Percentiles rank a stretch among this genome's conserved stretches.
Evolutionary conservation across 2,797 vertebrate species (phyloP).

Genomic region (Nothura maculosa): DNA sequence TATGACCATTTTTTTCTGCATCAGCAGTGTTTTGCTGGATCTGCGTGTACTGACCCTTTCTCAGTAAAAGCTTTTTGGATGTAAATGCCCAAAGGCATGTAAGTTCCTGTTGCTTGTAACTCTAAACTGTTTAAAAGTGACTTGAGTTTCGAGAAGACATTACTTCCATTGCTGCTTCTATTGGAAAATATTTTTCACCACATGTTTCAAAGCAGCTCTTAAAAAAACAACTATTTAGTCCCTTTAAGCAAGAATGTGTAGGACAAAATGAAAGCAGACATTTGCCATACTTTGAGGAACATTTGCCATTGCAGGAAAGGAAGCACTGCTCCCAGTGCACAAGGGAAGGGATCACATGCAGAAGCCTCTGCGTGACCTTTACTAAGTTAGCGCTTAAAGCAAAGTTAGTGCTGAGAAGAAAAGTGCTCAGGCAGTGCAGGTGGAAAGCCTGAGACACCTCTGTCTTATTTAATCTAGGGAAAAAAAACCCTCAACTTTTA

Average conservation of each 20-base stretch:
- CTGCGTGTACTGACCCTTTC: background rate
- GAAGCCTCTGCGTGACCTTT: background rate
- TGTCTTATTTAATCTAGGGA: background rate
- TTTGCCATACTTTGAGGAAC: background rate
- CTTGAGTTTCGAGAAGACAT: background rate
- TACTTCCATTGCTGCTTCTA: background rate
- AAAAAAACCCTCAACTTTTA: background rate
- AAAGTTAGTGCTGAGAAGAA: background rate
- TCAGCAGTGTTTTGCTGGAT: background rate
- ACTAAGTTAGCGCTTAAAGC: background rate
- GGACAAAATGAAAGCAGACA: background rate
- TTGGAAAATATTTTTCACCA: background rate
- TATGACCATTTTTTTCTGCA: slow-evolving; percentile 4
- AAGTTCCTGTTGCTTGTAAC: background rate
- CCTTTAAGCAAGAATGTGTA: background rate
- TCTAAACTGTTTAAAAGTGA: background rate
- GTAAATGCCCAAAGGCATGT: background rate
- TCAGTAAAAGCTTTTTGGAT: slow-evolving; percentile 33
- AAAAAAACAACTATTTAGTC: background rate
- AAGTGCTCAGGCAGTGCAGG: background rate
- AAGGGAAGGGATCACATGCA: background rate
- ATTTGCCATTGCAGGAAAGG: background rate
- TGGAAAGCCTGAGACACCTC: background rate
- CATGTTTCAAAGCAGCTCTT: background rate
- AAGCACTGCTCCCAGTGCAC: background rate